Conservation (phyloP, 1,140 invertebrate genomes). For the Trichomalopsis sarcophagae region DNA sequence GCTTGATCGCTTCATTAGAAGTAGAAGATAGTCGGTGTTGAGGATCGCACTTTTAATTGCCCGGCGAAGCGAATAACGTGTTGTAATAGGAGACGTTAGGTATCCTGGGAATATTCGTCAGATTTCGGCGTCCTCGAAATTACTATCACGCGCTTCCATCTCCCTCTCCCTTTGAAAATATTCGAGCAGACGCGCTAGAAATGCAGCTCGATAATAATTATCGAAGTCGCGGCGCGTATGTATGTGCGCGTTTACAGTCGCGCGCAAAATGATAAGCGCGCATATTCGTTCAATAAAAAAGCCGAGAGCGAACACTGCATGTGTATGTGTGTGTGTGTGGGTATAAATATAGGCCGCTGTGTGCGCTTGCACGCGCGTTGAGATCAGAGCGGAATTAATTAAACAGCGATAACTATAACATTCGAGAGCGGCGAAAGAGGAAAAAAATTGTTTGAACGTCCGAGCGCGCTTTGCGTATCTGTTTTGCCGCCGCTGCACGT, state of each 20-base stretch:
- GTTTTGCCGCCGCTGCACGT: no score
- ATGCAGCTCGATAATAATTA: conserved; percentile 17
- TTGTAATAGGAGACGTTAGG: no score
- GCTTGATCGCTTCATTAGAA: no score
- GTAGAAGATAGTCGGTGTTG: no score
- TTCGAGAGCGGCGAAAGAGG: background rate
- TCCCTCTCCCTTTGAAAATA: background rate
- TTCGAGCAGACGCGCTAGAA: background rate
- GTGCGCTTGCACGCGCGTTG: no score
- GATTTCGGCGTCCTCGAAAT: background rate
- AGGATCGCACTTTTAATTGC: background rate
- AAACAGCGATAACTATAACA: conserved; percentile 1
- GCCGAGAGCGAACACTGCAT: background rate
- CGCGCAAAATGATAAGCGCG: background rate
- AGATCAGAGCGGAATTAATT: background rate
- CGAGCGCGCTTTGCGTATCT: background rate
- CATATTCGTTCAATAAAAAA: background rate
- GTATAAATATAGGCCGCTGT: no score
- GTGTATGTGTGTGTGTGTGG: no score
- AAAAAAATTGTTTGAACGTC: background rate
- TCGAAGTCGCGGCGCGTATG: background rate
- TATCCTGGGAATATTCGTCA: no score
- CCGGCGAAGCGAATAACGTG: background rate
- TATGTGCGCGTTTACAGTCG: no score
- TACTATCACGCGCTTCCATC: background rate